Evolutionary conservation across 2,888 invertebrate species (phyloP).

Genomic region (Drosophila ochracea): DNA sequence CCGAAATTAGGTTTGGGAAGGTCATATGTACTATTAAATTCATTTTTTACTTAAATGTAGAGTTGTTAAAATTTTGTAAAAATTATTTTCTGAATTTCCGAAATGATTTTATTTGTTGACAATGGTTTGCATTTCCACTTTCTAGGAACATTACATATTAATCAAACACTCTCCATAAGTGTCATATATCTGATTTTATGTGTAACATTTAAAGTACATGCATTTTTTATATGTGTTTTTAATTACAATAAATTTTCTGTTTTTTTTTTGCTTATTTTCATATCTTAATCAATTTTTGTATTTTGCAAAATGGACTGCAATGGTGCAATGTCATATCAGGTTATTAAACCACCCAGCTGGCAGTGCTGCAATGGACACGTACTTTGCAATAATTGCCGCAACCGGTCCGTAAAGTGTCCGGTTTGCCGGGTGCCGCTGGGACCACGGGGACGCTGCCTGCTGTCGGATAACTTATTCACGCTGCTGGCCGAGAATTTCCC

Average conservation of each 20-base stretch:
- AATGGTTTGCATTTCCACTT: not conserved
- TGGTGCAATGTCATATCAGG: slow-evolving; percentile 59
- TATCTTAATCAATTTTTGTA: slow-evolving; percentile 1
- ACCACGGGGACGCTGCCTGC: slow-evolving; percentile 85
- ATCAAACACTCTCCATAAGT: not conserved
- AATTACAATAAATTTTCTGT: slow-evolving; percentile 18
- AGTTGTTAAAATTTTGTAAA: fast-evolving
- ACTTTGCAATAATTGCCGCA: slow-evolving; percentile 85
- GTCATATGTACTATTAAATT: no score
- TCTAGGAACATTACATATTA: not conserved
- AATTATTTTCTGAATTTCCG: no score
- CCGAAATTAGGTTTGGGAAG: no score
- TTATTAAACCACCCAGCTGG: slow-evolving; percentile 85
- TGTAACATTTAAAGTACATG: not conserved
- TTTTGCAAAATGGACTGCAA: not conserved
- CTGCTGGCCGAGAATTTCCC: slow-evolving; percentile 85
- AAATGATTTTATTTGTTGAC: no score
- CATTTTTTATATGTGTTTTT: slow-evolving; percentile 7
- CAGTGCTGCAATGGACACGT: slow-evolving; percentile 86
- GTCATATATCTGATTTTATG: not conserved
- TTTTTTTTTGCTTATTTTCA: slow-evolving; percentile 12
- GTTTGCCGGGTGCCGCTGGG: slow-evolving; percentile 85
- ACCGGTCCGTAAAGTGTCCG: slow-evolving; percentile 85
- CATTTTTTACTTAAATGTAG: no score
- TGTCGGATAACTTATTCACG: slow-evolving; percentile 86